A percentile compares a stretch with the other conserved stretches of the same genome.
These are phyloP conservation scores for Hermaeophaga mercurialis DNA, from an alignment of 2,888 invertebrate genomes.

Conservation along the genomic window DNA sequence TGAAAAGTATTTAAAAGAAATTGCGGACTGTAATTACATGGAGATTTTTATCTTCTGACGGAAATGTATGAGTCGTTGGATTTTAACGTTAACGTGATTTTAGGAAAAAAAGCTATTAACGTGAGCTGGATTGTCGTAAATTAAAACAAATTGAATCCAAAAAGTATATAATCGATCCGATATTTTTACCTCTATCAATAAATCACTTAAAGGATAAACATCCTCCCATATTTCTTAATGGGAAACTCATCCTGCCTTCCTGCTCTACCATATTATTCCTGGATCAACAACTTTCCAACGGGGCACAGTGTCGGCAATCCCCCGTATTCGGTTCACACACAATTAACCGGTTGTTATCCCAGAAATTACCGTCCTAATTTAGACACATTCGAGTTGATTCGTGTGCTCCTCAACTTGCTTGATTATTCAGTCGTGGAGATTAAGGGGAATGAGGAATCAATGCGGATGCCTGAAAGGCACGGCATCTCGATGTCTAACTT, in stretches of 20 bases:
- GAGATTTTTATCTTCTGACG: conserved; percentile 1
- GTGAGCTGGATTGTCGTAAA: no score
- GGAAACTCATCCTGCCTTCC: conserved; percentile 8
- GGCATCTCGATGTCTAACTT: background rate
- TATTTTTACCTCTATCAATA: no score
- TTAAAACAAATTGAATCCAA: no score
- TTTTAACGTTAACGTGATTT: no score
- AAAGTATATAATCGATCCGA: no score
- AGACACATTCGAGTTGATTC: conserved; percentile 38
- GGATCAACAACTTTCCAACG: conserved; percentile 36
- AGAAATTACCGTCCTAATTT: conserved; percentile 37
- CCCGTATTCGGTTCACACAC: conserved; percentile 34
- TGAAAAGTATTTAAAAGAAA: background rate
- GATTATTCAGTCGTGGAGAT: conserved; percentile 31
- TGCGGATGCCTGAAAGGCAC: background rate
- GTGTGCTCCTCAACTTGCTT: conserved; percentile 28
- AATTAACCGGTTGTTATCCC: conserved; percentile 39
- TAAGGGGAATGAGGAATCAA: conserved; percentile 23
- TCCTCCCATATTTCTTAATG: conserved; percentile 18
- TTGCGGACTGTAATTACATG: background rate
- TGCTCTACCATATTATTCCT: conserved; percentile 30
- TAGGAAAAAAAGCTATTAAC: no score
- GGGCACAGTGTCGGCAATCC: conserved; percentile 22
- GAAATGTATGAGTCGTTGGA: no score
- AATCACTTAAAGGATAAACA: no score